A percentile compares a stretch with the other conserved stretches of the same genome.
These are phyloP conservation scores for Tiliqua scincoides DNA, from an alignment of 2,113 vertebrate genomes.

Conservation along the genomic window DNA sequence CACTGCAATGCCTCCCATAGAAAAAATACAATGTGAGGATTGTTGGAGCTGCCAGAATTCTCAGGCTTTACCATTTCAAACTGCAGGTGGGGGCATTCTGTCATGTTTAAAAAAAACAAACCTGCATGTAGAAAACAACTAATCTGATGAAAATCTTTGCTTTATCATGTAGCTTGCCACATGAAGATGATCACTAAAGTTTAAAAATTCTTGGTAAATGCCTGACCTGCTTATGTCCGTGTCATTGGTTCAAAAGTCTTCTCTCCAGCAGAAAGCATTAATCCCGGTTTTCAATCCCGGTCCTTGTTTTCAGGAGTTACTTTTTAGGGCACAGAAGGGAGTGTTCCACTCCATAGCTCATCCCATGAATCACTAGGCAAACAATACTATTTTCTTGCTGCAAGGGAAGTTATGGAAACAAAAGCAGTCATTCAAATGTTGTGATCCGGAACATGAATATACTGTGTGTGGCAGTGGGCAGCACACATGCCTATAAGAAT, in stretches of 20 bases:
- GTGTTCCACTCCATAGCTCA: background rate
- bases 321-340: background rate
- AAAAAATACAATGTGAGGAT: background rate
- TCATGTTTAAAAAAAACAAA: background rate
- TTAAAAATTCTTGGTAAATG: background rate
- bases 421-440: background rate
- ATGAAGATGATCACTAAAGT: background rate
- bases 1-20: background rate
- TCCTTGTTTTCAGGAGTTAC: background rate
- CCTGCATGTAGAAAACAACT: background rate
- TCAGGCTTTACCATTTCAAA: too few species aligned
- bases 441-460: conserved; percentile 33
- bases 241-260: background rate
- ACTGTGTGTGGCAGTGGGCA: background rate
- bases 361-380: background rate
- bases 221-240: background rate
- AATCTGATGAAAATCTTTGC: too few species aligned
- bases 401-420: background rate
- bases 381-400: background rate
- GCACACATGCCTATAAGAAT: background rate
- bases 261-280: background rate
- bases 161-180: background rate
- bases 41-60: background rate
- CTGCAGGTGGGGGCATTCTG: background rate
- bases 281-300: background rate